Conservation (phyloP, 2,888 invertebrate species). For the Macroteleia sp. region DNA sequence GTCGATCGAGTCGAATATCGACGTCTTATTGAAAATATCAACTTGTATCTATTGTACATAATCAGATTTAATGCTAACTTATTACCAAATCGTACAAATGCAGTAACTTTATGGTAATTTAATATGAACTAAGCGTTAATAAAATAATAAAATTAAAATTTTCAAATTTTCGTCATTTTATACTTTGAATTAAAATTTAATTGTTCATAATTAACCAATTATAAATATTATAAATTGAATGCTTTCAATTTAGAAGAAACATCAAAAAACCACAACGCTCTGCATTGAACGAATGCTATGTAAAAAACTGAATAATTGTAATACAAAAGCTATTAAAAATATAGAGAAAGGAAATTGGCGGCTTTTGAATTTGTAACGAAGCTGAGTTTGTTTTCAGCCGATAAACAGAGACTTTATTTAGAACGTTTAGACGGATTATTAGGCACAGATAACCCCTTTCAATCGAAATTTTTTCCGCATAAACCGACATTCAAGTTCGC, state of each 20-base stretch:
- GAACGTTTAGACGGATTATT: constrained; percentile 66
- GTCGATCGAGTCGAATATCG: constrained; percentile 8
- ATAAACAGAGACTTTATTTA: constrained; percentile 51
- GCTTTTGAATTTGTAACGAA: constrained; percentile 42
- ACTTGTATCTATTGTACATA: constrained; percentile 76
- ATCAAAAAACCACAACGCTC: constrained; percentile 71
- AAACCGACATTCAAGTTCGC: constrained; percentile 76
- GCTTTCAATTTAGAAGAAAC: constrained; percentile 13
- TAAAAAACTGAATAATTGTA: constrained; percentile 69
- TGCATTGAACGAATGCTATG: constrained; percentile 65
- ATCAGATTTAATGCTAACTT: constrained; percentile 78
- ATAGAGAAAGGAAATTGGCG: constrained; percentile 33
- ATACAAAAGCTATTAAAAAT: constrained; percentile 66
- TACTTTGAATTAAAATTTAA: neutral
- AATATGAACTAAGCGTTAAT: neutral
- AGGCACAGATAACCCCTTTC: constrained; percentile 71
- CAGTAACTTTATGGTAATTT: constrained; percentile 67
- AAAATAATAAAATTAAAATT: constrained; percentile 11
- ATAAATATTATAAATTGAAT: constrained; percentile 17
- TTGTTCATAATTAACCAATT: constrained; percentile 30
- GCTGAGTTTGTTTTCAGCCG: constrained; percentile 54
- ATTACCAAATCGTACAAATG: constrained; percentile 71
- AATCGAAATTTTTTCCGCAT: constrained; percentile 41
- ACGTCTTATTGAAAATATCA: constrained; percentile 4
- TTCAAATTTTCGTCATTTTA: too few species aligned